Conservation (phyloP, 2,888 invertebrate genomes). For the Dasypogon diadema region DNA sequence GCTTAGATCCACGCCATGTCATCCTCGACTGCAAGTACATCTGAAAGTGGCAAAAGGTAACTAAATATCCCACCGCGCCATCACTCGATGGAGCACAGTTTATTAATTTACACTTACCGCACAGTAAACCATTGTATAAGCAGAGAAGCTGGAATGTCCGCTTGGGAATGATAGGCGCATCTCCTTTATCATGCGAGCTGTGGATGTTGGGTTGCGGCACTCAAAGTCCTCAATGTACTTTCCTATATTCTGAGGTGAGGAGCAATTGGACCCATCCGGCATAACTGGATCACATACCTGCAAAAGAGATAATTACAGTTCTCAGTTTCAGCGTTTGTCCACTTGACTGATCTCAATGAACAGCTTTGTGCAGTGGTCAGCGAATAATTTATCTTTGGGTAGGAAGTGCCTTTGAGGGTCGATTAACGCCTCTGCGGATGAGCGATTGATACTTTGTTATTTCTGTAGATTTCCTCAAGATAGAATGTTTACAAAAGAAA, state of each 20-base stretch:
- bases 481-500: not conserved
- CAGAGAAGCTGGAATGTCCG: conserved; percentile 91
- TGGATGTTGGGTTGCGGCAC: conserved; percentile 72
- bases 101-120: conserved; percentile 74
- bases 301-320: conserved; percentile 51
- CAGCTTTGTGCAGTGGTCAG: conserved; percentile 1
- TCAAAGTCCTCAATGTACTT: conserved; percentile 80
- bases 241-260: conserved; percentile 71
- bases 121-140: conserved; percentile 87
- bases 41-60: conserved; percentile 71
- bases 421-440: not conserved
- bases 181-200: conserved; percentile 76
- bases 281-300: conserved; percentile 85
- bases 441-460: conserved; percentile 17
- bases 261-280: conserved; percentile 71
- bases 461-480: not conserved
- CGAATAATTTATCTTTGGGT: conserved; percentile 10
- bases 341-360: not conserved
- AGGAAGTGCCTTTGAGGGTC: not conserved
- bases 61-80: not conserved
- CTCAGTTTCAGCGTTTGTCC: not conserved
- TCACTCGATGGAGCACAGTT: not conserved
- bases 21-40: conserved; percentile 89
- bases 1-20: conserved; percentile 82
- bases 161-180: conserved; percentile 90